A percentile compares a stretch with the other conserved stretches of the same genome.
Evolutionary conservation across 2,888 invertebrate species (phyloP).

Genomic region (Pyrrhia umbra): DNA sequence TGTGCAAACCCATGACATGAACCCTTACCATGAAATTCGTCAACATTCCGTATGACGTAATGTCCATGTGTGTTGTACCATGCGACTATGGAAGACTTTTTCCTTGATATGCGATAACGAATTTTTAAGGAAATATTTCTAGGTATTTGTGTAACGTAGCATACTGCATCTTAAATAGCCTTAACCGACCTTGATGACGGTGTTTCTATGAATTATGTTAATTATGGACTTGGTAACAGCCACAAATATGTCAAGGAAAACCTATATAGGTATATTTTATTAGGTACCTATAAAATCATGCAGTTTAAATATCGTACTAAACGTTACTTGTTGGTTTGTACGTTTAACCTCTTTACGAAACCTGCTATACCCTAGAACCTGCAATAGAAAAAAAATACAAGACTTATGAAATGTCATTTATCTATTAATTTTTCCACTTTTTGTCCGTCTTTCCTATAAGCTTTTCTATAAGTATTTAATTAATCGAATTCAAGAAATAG

Average conservation of each 20-base stretch:
- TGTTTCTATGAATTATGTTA: conserved; percentile 36
- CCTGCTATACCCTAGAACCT: too few relatives aligned
- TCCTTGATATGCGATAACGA: conserved; percentile 41
- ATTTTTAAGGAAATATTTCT: conserved; percentile 41
- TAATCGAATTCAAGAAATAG: too few relatives aligned
- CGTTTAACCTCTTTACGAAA: too few relatives aligned
- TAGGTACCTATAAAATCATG: too few relatives aligned
- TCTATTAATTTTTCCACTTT: too few relatives aligned
- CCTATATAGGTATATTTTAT: conserved; percentile 9
- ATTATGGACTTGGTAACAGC: conserved; percentile 14
- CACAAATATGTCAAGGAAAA: conserved; percentile 36
- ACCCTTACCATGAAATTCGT: conserved; percentile 46
- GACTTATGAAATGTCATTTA: too few relatives aligned
- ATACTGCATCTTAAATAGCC: conserved; percentile 1
- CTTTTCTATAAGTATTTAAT: too few relatives aligned
- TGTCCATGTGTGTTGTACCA: conserved; percentile 28
- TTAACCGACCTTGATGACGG: conserved; percentile 14
- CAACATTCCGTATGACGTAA: conserved; percentile 38
- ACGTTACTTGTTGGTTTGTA: neutral
- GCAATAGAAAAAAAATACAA: too few relatives aligned
- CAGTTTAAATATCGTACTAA: too few relatives aligned
- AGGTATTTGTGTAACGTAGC: conserved; percentile 1
- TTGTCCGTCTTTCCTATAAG: too few relatives aligned
- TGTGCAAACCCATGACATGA: conserved; percentile 36
- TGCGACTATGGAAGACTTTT: conserved; percentile 28